Percentiles rank a stretch among this genome's conserved stretches.
Evolutionary conservation across 1,140 invertebrate genomes (phyloP).

Genomic region (Matsumurasca onukii): DNA sequence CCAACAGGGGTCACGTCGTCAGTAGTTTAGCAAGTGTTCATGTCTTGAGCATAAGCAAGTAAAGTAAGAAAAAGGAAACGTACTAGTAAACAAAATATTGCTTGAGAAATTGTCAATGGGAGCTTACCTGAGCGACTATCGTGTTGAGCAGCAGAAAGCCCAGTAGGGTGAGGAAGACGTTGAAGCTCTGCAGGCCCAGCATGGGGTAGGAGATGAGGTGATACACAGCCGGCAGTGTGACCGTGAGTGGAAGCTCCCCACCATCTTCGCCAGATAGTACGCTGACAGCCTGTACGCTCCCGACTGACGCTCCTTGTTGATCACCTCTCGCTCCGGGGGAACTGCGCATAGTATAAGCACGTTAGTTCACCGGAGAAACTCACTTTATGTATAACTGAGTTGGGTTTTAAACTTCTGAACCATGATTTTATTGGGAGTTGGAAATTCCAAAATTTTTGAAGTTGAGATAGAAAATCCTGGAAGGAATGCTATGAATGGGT

Average conservation of each 20-base stretch:
- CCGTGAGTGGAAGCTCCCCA: slow-evolving; percentile 75
- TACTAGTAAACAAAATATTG: too few relatives aligned
- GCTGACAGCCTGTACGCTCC: slow-evolving; percentile 82
- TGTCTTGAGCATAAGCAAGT: too few relatives aligned
- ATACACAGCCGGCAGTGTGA: slow-evolving; percentile 77
- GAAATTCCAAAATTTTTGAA: not conserved
- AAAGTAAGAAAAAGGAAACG: too few relatives aligned
- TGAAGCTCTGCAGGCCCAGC: slow-evolving; percentile 62
- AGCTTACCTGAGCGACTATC: slow-evolving; percentile 68
- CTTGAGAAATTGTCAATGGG: too few relatives aligned
- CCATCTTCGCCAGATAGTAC: slow-evolving; percentile 84
- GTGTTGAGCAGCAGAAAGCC: slow-evolving; percentile 74
- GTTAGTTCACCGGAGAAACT: not conserved
- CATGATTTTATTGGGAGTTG: too few relatives aligned
- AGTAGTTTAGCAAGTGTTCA: too few relatives aligned
- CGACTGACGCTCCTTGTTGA: slow-evolving; percentile 79
- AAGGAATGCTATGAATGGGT: too few relatives aligned
- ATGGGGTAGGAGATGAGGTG: slow-evolving; percentile 79
- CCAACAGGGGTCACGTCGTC: too few relatives aligned
- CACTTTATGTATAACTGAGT: slow-evolving; percentile 15
- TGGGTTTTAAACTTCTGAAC: too few relatives aligned
- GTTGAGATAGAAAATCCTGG: too few relatives aligned
- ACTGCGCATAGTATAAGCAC: slow-evolving; percentile 54
- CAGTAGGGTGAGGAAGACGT: slow-evolving; percentile 69
- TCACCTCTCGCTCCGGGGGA: slow-evolving; percentile 78